Conservation (phyloP, 2,888 invertebrate species). For the Phalera bucephala region DNA sequence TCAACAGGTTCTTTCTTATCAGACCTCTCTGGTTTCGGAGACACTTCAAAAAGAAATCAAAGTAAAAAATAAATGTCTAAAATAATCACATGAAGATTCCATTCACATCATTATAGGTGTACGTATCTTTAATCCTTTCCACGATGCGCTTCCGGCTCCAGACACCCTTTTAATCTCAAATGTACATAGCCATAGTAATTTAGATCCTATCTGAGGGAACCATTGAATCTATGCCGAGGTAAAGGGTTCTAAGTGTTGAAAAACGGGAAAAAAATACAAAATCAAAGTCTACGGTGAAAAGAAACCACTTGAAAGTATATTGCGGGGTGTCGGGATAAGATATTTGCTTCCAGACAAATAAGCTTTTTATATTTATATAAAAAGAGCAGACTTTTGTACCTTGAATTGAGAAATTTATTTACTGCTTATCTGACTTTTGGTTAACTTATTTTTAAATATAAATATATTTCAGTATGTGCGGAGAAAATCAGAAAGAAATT, state of each 20-base stretch:
- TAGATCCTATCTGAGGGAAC: slow-evolving; percentile 71
- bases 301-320: slow-evolving; percentile 41
- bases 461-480: too few relatives aligned
- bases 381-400: background rate
- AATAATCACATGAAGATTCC: too few relatives aligned
- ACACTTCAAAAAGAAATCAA: too few relatives aligned
- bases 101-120: slow-evolving; percentile 1
- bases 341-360: slow-evolving; percentile 21
- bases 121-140: slow-evolving; percentile 26
- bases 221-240: slow-evolving; percentile 61
- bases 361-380: slow-evolving; percentile 1
- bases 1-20: too few relatives aligned
- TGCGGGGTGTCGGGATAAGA: slow-evolving; percentile 16
- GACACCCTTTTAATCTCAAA: slow-evolving; percentile 78
- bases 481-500: too few relatives aligned
- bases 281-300: slow-evolving; percentile 48
- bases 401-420: background rate
- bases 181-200: slow-evolving; percentile 74
- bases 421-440: too few relatives aligned
- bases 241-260: slow-evolving; percentile 62
- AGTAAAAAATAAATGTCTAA: too few relatives aligned
- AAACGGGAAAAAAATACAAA: slow-evolving; percentile 54
- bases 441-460: too few relatives aligned
- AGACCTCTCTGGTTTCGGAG: too few relatives aligned
- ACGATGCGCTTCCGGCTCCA: slow-evolving; percentile 57